A percentile compares a stretch with the other conserved stretches of the same genome.
phyloP scores from a whole-genome alignment of 2,797 vertebrate species.

The Crax fasciolata region DNA sequence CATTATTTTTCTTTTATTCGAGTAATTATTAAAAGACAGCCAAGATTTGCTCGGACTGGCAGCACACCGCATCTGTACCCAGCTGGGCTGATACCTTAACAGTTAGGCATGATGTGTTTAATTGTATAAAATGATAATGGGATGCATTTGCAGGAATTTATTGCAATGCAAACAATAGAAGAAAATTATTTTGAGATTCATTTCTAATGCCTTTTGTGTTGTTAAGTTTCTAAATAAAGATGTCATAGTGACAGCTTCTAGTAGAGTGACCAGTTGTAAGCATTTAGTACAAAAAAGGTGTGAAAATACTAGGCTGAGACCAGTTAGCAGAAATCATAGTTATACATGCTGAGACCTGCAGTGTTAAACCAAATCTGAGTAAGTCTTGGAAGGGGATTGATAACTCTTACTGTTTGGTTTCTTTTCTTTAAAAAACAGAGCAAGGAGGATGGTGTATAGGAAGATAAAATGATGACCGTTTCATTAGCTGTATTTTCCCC shows the following conservation, averaged over 20 bases:
- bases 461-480: constrained; percentile 67
- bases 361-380: constrained; percentile 84
- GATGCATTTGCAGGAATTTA: constrained; percentile 73
- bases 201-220: constrained; percentile 80
- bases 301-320: constrained; percentile 88
- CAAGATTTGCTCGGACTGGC: constrained; percentile 62
- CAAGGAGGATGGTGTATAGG: constrained; percentile 41
- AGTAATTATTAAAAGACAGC: constrained; percentile 78
- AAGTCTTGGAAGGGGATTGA: constrained; percentile 84
- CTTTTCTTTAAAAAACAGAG: neutral
- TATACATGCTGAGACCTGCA: constrained; percentile 88
- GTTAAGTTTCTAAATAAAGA: constrained; percentile 90
- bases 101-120: constrained; percentile 60
- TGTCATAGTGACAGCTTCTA: constrained; percentile 83
- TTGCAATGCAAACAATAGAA: constrained; percentile 67
- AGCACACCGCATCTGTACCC: constrained; percentile 38
- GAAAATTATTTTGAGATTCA: constrained; percentile 68
- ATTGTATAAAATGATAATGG: constrained; percentile 74
- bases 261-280: constrained; percentile 85
- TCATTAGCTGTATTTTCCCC: constrained; percentile 44
- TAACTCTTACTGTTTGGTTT: constrained; percentile 76
- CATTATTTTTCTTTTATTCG: constrained; percentile 70
- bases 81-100: constrained; percentile 63
- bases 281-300: constrained; percentile 90
- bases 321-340: constrained; percentile 92